phyloP scores from a whole-genome alignment of 2,797 vertebrate species.

The Pachyuromys duprasi region DNA sequence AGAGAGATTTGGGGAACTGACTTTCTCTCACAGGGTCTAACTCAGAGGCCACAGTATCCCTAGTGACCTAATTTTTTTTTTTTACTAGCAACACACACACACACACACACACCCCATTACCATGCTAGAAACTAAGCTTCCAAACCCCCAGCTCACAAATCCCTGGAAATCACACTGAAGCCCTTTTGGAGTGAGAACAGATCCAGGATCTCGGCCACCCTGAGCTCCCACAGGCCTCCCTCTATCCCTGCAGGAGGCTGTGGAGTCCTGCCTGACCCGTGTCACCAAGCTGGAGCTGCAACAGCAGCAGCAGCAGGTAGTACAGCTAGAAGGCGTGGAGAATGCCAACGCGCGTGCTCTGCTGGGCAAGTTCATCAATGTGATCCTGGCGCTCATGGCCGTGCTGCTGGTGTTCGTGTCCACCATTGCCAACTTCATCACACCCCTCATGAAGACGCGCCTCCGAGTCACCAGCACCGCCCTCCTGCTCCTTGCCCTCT shows the following conservation, averaged over 20 bases:
- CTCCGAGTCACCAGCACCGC: conserved; percentile 93
- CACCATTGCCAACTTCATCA: conserved; percentile 99
- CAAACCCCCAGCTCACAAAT: background rate
- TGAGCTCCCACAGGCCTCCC: accelerated
- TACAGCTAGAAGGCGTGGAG: conserved; percentile 98
- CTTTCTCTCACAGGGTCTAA: background rate
- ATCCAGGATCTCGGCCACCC: background rate
- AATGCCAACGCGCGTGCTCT: conserved; percentile 97
- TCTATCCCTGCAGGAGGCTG: conserved; percentile 91
- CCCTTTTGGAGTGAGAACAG: background rate
- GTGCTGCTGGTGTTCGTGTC: conserved; percentile 99
- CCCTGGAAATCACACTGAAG: background rate
- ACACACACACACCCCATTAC: background rate
- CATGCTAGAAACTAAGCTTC: background rate
- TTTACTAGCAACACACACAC: too few relatives aligned
- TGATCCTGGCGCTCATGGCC: conserved; percentile 98
- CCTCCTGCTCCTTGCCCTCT: conserved; percentile 93
- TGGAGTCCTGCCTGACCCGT: conserved; percentile 98
- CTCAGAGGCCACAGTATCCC: too few relatives aligned
- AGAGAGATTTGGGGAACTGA: background rate
- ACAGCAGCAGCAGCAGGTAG: conserved; percentile 99
- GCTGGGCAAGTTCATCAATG: conserved; percentile 98
- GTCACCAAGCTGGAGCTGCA: conserved; percentile 98
- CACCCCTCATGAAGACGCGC: conserved; percentile 98
- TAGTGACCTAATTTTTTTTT: background rate